Evolutionary conservation across 92 coral and sea anemone genomes (phyloP).

Genomic region (Meandrina meandrites): DNA sequence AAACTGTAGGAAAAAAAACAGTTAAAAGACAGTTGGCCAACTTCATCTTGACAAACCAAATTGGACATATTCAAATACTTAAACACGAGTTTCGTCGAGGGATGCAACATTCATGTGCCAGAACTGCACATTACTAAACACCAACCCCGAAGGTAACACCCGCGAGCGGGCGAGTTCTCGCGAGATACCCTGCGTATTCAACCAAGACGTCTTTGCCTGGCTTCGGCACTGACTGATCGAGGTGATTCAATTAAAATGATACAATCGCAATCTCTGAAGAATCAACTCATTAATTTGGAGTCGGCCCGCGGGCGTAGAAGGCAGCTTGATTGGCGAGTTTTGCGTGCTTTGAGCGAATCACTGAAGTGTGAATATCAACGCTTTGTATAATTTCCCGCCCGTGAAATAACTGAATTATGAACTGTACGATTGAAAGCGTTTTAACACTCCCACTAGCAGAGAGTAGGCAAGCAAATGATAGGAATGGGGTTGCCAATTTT

Average conservation of each 20-base stretch:
- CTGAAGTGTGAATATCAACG: background rate
- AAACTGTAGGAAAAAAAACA: too few species aligned
- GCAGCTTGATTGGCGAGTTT: background rate
- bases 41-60: too few species aligned
- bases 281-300: background rate
- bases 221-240: background rate
- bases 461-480: background rate
- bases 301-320: background rate
- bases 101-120: too few species aligned
- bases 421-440: background rate
- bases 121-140: background rate
- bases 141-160: too few species aligned
- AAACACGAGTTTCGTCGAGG: too few species aligned
- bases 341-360: conserved; percentile 1
- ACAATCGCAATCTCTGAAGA: background rate
- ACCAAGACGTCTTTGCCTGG: background rate
- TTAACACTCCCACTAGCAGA: background rate
- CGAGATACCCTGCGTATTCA: background rate
- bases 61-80: too few species aligned
- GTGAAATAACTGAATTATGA: background rate
- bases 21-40: too few species aligned
- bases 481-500: too few species aligned
- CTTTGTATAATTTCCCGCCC: background rate
- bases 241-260: background rate
- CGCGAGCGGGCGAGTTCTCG: background rate